Percentiles rank a stretch among this genome's conserved stretches.
These are phyloP conservation scores for Eulemur rufifrons DNA, from an alignment of 2,113 vertebrate genomes.

Conservation along the genomic window DNA sequence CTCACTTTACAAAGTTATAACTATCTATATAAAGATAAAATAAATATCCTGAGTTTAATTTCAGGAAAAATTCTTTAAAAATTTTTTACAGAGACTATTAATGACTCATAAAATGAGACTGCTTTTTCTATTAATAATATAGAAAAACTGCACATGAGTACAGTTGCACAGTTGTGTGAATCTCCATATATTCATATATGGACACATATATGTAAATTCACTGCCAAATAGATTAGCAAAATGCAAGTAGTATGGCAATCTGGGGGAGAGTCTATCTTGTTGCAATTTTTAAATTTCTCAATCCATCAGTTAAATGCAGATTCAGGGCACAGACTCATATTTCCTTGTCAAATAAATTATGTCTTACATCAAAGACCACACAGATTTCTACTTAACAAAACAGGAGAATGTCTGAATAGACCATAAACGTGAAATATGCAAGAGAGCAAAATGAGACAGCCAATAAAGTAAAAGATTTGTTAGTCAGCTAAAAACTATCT, in stretches of 20 bases:
- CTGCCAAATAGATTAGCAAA: conserved; percentile 85
- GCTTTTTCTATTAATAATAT: conserved; percentile 47
- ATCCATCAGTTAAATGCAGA: conserved; percentile 92
- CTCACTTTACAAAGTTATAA: conserved; percentile 66
- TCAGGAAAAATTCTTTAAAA: conserved; percentile 71
- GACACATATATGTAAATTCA: conserved; percentile 80
- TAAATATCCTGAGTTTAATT: conserved; percentile 81
- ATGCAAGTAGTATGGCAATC: conserved; percentile 69
- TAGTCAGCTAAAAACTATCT: conserved; percentile 86
- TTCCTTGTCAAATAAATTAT: conserved; percentile 95
- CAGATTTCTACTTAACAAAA: conserved; percentile 91
- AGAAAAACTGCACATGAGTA: conserved; percentile 38
- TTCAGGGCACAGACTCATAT: conserved; percentile 89
- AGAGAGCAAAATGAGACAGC: conserved; percentile 92
- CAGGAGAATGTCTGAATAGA: conserved; percentile 89
- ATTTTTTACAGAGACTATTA: conserved; percentile 46
- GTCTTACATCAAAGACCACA: conserved; percentile 90
- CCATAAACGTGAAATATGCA: conserved; percentile 97
- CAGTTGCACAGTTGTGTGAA: neutral
- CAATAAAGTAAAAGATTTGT: conserved; percentile 95
- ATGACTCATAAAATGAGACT: conserved; percentile 27
- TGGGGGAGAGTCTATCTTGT: conserved; percentile 83
- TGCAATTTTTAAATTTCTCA: conserved; percentile 87
- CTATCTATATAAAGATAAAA: conserved; percentile 77
- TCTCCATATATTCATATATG: conserved; percentile 63